Evolutionary conservation across 2,888 invertebrate genomes (phyloP), one percentile per base, ranked within the genome.

Genomic region (Napeogenes inachia): DNA sequence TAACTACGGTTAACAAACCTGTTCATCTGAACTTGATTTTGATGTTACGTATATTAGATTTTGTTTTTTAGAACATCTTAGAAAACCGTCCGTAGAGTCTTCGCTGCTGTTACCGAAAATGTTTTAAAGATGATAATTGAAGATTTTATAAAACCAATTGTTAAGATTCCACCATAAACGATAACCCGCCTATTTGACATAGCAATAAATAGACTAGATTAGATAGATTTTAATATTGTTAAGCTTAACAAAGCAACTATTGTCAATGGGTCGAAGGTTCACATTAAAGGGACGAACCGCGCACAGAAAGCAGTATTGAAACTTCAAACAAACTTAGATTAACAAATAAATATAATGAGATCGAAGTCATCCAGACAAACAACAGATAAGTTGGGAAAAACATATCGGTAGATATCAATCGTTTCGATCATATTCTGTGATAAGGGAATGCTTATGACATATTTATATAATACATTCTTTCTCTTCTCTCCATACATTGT

Each of bases 181-280:
- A 85, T 82, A 85, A 83, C 89, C 89, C 89, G 89, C 89, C 89
- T 89, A 89, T 86, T 83, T 85, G 85, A 87, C 81, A 88, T 89
- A 90, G 90, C 89, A 90, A 90, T 90, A 90, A 89, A 89, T 89
- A 89, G 80, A 73, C 76, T 88, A 89, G 87, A 85, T 80, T 88
- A 87, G 85, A 80, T 88, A 89, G 82, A 85, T 79, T 77, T 78
- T 75, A 75, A 72, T 85, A 85, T 84, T 80, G 75, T 80, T 85
- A 84, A 86, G 85, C 84, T 84, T 79, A 77, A 79, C 77, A 76
- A 72, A 73, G 76, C 80, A 77, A 78, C 73, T 73, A 76, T 71
- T 71, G 68, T 74, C 66, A 69, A 73, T 75, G 74, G 79, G 79
- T 84, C 79, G 10, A 80, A 78, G 69, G 21, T 21, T 21, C 21